Evolutionary conservation across 2,113 vertebrate genomes (phyloP), one percentile per base, ranked within the genome.

Genomic region (Rhipidura dahli): DNA sequence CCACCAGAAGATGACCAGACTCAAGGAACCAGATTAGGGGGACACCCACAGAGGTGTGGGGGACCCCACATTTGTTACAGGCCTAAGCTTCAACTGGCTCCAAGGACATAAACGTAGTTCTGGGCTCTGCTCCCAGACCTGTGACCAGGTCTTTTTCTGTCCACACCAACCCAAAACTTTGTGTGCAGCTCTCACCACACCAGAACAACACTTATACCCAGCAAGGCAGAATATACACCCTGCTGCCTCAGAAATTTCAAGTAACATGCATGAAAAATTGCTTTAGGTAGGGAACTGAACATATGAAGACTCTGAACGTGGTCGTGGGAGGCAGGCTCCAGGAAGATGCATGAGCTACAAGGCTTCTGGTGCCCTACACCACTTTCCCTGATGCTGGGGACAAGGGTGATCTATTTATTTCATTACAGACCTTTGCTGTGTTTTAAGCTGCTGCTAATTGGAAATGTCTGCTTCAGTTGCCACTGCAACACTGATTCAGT

Each of bases 361-460:
- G 28, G 53, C 17, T 84, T 75, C 65, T 82, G 53, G 23, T 72
- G 35, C 37, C 40, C 47, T 78, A 3, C 30, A 75, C 60, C 71
- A 86, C 33, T 83, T 78, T 72, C 60, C 22, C 49, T 91, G 11
- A 28, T 54, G 27, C 20, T 80, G 47, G 54, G 33, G 44, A 73
- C 63, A 54, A 23, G 26, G 35, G 40, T 56, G 78, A 86, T 93
- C 73, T 96, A 77, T 91, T 94, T 80, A 47, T 80, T 94, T 91
- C 78, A 80, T 91, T 94, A 77, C 33, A 93, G 59, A 76, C 54
- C 54, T 70, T 83, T 83, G 61, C 59, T 82, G 31, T 49, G 85
- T 89, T 94, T 83, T 91, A 91, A 94, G 92, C 68, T 77, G 54
- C 51, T 88, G 84, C 17, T 89, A 85, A 93, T 91, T 94, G 77